Base-by-base conservation (phyloP, 2,797 vertebrate genomes). In the Oryzias sinensis region DNA sequence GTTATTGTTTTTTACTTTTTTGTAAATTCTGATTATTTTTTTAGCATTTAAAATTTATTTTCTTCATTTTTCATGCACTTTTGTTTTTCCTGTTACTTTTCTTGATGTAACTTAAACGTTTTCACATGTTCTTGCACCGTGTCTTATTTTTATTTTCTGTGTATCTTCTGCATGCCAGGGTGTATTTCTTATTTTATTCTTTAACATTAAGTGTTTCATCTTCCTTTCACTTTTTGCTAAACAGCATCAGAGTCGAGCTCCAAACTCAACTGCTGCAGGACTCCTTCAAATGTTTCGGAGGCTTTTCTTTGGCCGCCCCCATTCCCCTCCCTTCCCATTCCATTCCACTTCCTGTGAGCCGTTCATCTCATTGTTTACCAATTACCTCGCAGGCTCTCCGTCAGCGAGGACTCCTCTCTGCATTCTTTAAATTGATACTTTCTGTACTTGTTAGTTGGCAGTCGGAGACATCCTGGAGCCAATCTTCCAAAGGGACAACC, bases 381-480 rank as follows among this genome's bases (percentile, higher is more conserved):
- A 70, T 81, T 81, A 79, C 70, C 70, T 77, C 29, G 1, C 16
- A 79, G 67, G 55, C 69, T 68, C 64, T 55, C 33, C 33, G 33
- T 18, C 47, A 51, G 52, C 40, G 5, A 68, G 53, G 62, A 58
- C 59, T 52, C 55, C 65, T 67, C 57, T 50, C 29, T 48, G 58
- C 60, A 63, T 66, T 66, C 74, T 72, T 82, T 80, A 79, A 62
- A 65, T 77, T 76, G 16, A 69, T 54, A 74, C 72, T 73, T 68
- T 4, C 62, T 76, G 49, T 53, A 52, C 77, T 80, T 74, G 76
- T 74, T 77, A 69, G 69, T 76, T 79, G 83, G 82, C 76, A 72
- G 44, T 60, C 45, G 8, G 0, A 16, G 42, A n/a, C 54, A 55
- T 76, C 68, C 76, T 14, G 0, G 1, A 79, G 73, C 68, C 74